Evolutionary conservation across 37 sponge, comb jelly and placozoan species (phyloP), one percentile per base, ranked within the genome.

Genomic region (Diacarnus erythraeanus): DNA sequence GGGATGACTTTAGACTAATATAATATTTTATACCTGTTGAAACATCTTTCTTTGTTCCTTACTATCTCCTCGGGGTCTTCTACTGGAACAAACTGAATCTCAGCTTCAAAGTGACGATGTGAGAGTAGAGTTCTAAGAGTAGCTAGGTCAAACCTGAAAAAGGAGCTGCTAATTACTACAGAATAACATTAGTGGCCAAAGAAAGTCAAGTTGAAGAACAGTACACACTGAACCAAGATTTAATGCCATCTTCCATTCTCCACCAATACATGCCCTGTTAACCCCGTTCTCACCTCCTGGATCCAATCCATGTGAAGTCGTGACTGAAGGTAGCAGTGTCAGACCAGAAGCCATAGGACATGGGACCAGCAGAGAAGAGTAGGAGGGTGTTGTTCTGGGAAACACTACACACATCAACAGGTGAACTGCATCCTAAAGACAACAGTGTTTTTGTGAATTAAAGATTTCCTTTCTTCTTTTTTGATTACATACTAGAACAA

Each of bases 331-430:
- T 33, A n/a, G 76, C 69, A 9, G 75, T 59, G 39, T 88, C 89
- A 0, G 83, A 77, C 84, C 75, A 70, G 64, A 92, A 75, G 18
- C 92, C 87, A 76, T 87, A 92, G 51, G 68, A 56, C 71, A 92
- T 68, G 20, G 81, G 63, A 25, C 88, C 88, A 2, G 77, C 87
- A n/a, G 88, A 92, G 80, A 92, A 92, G 30, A 83, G 60, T 2
- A 84, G 59, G 59, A 92, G 43, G 59, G 80, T 77, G n/a, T 78
- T 75, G 35, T 79, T 80, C 5, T 77, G 67, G n/a, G 35, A 58
- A 27, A 87, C 63, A 71, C 92, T 92, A 74, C 84, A 80, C 26
- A 92, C 78, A 65, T 92, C 92, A 69, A 92, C 43, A 3, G 87
- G 84, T 8, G 84, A 66, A 38, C 80, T 84, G 72, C 84, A 83